Percentiles rank a stretch among this genome's conserved stretches.
Evolutionary conservation across 2,113 vertebrate genomes (phyloP).

Genomic region (Nematolebias whitei): DNA sequence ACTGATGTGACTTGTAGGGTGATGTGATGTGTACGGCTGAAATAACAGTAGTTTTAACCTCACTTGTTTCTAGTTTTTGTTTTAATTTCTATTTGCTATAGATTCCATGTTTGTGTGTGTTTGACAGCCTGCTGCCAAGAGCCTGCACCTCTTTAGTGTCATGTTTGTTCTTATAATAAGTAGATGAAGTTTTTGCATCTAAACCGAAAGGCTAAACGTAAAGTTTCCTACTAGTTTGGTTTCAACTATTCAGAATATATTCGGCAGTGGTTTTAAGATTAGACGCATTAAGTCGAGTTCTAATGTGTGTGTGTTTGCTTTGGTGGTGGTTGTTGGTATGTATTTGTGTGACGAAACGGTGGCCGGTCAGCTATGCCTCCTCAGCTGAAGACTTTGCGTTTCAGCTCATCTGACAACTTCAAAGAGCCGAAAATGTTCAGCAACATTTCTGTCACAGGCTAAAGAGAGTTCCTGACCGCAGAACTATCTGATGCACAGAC

Average conservation of each 20-base stretch:
- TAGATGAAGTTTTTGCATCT: no score
- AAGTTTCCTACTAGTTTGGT: background rate
- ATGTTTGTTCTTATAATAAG: no score
- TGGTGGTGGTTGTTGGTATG: background rate
- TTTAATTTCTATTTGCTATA: background rate
- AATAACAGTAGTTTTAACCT: no score
- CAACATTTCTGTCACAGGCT: slow-evolving; percentile 23
- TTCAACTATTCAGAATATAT: no score
- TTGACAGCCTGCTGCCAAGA: background rate
- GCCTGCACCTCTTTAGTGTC: no score
- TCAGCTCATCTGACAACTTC: slow-evolving; percentile 33
- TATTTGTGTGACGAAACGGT: slow-evolving; percentile 9
- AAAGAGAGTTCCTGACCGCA: slow-evolving; percentile 33
- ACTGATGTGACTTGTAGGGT: no score
- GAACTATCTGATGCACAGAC: slow-evolving; percentile 31
- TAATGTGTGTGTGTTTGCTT: background rate
- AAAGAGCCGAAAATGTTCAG: slow-evolving; percentile 24
- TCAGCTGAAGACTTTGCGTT: slow-evolving; percentile 14
- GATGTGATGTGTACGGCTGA: no score
- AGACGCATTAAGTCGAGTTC: background rate
- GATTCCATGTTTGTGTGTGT: background rate
- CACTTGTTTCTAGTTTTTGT: background rate
- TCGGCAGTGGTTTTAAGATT: no score
- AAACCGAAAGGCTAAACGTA: no score
- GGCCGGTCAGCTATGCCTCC: slow-evolving; percentile 30